Percentiles rank a stretch among this genome's conserved stretches.
Evolutionary conservation across 2,113 vertebrate species (phyloP).

Genomic region (Psilopogon haemacephalus): DNA sequence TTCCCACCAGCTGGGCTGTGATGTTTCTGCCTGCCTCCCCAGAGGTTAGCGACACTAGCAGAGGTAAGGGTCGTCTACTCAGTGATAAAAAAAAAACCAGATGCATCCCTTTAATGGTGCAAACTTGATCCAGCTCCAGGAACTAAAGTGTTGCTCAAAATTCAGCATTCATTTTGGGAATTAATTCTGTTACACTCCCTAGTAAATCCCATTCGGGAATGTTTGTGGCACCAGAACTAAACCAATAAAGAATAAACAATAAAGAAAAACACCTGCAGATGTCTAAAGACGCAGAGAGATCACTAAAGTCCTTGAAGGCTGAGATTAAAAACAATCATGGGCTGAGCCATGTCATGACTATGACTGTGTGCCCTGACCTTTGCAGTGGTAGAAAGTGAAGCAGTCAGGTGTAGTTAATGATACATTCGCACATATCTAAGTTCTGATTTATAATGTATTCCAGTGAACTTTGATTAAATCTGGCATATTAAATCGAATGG

Average conservation of each 20-base stretch:
- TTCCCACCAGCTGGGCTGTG: neutral
- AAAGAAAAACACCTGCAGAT: neutral
- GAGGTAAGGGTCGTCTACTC: neutral
- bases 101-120: neutral
- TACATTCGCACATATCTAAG: neutral
- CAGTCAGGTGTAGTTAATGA: neutral
- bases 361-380: neutral
- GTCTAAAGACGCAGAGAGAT: neutral
- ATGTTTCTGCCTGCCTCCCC: neutral
- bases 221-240: neutral
- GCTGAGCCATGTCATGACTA: neutral
- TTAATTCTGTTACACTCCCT: neutral
- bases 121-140: neutral
- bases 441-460: neutral
- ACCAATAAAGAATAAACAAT: neutral
- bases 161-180: neutral
- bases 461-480: neutral
- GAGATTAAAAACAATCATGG: neutral
- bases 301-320: neutral
- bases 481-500: neutral
- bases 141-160: neutral
- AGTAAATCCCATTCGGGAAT: rapidly evolving
- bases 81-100: neutral
- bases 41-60: neutral
- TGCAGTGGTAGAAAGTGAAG: neutral